Conservation (phyloP, 1,140 invertebrate genomes). For the Maniola jurtina region DNA sequence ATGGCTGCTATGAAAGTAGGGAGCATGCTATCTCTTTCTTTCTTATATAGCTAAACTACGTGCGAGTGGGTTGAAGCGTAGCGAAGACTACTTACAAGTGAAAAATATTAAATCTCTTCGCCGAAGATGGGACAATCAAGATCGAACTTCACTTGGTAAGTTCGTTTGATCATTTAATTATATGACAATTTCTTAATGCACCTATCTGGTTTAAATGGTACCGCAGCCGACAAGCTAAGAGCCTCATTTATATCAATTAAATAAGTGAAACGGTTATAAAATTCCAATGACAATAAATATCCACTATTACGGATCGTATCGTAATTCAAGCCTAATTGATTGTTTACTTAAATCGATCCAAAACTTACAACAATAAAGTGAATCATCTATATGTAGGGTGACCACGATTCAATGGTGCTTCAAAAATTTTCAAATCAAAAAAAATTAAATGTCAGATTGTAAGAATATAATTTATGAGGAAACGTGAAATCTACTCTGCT, state of each 20-base stretch:
- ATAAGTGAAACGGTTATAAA: conserved; percentile 72
- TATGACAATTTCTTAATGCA: conserved; percentile 8
- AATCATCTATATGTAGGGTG: conserved; percentile 57
- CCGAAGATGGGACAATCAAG: too few relatives aligned
- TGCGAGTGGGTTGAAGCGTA: too few relatives aligned
- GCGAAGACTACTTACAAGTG: too few relatives aligned
- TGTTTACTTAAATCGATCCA: conserved; percentile 67
- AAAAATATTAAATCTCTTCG: too few relatives aligned
- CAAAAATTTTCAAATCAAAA: background rate
- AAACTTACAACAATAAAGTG: conserved; percentile 65
- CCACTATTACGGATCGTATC: conserved; percentile 58
- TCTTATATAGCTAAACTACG: too few relatives aligned
- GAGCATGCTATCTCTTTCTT: too few relatives aligned
- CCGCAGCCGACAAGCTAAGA: conserved; percentile 17
- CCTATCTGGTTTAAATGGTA: conserved; percentile 16
- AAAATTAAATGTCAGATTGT: too few relatives aligned
- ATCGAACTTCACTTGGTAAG: too few relatives aligned
- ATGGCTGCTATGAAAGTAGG: too few relatives aligned
- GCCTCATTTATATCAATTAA: conserved; percentile 68
- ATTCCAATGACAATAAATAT: conserved; percentile 66
- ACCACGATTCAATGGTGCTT: conserved; percentile 20
- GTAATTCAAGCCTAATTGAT: conserved; percentile 71
- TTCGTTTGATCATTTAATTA: too few relatives aligned
- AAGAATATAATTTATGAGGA: too few relatives aligned
- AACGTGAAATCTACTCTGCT: too few relatives aligned